phyloP scores from a whole-genome alignment of 1,140 invertebrate species.

The Mylabris phalerata region DNA sequence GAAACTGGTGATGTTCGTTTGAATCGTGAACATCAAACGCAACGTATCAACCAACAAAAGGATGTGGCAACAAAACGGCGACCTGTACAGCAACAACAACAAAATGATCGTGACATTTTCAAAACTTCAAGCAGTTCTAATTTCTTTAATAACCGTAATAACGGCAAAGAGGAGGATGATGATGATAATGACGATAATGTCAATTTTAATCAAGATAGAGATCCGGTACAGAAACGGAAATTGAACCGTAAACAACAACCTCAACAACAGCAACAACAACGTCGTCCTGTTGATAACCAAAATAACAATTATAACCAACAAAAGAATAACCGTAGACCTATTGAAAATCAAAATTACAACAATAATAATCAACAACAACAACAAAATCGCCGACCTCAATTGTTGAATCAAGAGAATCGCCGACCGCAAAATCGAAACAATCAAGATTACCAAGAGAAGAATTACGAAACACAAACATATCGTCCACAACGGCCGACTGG shows the following conservation, averaged over 20 bases:
- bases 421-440: constrained; percentile 26
- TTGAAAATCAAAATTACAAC: constrained; percentile 4
- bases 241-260: constrained; percentile 38
- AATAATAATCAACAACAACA: constrained; percentile 25
- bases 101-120: constrained; percentile 47
- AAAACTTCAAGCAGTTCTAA: constrained; percentile 60
- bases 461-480: constrained; percentile 35
- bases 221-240: constrained; percentile 39
- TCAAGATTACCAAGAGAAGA: constrained; percentile 16
- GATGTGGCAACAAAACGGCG: constrained; percentile 28
- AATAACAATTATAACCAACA: constrained; percentile 21
- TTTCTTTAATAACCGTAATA: constrained; percentile 58
- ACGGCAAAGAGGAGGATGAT: constrained; percentile 52
- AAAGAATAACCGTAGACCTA: constrained; percentile 11
- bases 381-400: constrained; percentile 10
- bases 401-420: not conserved
- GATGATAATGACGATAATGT: constrained; percentile 43
- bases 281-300: constrained; percentile 26
- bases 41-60: constrained; percentile 36
- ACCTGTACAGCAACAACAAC: constrained; percentile 32
- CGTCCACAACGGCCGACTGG: constrained; percentile 38
- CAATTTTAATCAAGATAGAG: constrained; percentile 37
- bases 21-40: constrained; percentile 37
- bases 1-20: constrained; percentile 60
- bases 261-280: constrained; percentile 43